Evolutionary conservation across 2,797 vertebrate genomes (phyloP), one percentile per base, ranked within the genome.

Genomic region (Amblyopsis hoosieri): DNA sequence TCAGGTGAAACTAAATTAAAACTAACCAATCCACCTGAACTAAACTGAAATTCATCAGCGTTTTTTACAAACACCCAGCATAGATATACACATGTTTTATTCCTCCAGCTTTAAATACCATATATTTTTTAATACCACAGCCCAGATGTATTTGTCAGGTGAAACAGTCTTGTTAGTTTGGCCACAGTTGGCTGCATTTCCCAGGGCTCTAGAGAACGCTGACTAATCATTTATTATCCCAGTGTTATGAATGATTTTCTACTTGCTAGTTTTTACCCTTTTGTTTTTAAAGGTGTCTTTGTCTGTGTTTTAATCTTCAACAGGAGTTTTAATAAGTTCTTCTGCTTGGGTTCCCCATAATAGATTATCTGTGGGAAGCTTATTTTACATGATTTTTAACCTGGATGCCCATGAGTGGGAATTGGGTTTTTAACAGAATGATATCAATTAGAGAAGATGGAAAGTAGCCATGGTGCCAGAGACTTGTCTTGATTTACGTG

Each of bases 401-500:
- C 23, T 29, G 37, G 7, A 42, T 9, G 9, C 9, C 37, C 8
- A 42, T 42, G 37, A 42, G 37, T 42, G 7, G 37, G 37, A 9
- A 42, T 9, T 42, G 9, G 0, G 37, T 52, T 52, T 9, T 19
- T 3, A 52, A 53, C 1, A 45, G 13, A 33, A 23, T 31, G 46
- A 60, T 12, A 6, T n/a, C 10, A 23, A 59, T n/a, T 23, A 42
- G 11, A 49, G 45, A 4, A 60, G 23, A 17, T 9, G 54, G 54
- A 67, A 2, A 17, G 33, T 50, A 31, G 47, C 71, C 47, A 50
- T 51, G 45, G 48, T 64, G 45, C 15, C 6, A 61, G 33, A 61
- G 60, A 61, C 45, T 29, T 54, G 54, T 64, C 60, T 76, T 79
- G 76, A 79, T 69, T 72, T 63, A 60, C 45, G 61, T 46, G 50